Conservation (phyloP, 2,113 vertebrate species). For the Hyaena hyaena region DNA sequence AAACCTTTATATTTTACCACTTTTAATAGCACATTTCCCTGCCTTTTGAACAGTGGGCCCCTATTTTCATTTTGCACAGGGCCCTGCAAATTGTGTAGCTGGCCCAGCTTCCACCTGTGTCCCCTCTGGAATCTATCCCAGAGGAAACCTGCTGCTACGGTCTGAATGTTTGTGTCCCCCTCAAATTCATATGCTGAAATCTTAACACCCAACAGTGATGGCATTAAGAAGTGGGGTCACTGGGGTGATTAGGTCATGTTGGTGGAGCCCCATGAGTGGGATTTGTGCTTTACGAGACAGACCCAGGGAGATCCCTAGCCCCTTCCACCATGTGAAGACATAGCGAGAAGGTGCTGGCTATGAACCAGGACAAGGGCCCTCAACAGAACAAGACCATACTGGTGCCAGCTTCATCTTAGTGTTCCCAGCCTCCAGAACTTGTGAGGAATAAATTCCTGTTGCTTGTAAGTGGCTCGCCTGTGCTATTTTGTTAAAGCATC, state of each 20-base stretch:
- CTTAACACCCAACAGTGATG: neutral
- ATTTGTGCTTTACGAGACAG: neutral
- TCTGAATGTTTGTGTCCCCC: neutral
- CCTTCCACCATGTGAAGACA: neutral
- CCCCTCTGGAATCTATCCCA: neutral
- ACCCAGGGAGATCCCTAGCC: neutral
- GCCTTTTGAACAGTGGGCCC: neutral
- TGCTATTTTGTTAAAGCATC: neutral
- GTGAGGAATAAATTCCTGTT: neutral
- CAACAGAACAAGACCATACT: neutral
- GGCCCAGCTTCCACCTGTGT: neutral
- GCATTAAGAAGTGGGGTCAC: neutral
- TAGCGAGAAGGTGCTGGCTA: neutral
- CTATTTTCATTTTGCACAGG: neutral
- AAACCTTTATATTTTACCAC: neutral
- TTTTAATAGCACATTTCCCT: neutral
- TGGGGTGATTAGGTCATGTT: neutral
- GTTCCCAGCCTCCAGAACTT: neutral
- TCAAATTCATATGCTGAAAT: neutral
- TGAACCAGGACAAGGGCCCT: neutral
- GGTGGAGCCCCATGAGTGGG: neutral
- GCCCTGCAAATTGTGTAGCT: neutral
- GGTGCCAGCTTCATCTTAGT: neutral
- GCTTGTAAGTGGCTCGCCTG: neutral
- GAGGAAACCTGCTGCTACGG: neutral